phyloP scores from a whole-genome alignment of 1,140 invertebrate species.

The Eueides isabella region DNA sequence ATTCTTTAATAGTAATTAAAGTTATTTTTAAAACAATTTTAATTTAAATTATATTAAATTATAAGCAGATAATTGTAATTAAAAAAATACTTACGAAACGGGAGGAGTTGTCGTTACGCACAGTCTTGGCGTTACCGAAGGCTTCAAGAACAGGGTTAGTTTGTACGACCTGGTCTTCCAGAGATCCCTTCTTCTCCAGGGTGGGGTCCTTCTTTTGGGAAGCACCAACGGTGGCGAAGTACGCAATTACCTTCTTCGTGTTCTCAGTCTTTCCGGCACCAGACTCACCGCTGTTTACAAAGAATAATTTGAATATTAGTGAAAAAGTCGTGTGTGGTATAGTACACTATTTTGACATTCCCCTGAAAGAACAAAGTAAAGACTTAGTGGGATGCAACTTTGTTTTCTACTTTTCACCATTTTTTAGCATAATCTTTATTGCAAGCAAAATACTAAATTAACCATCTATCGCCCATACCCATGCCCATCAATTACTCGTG shows the following conservation, averaged over 20 bases:
- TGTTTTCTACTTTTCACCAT: too few relatives aligned
- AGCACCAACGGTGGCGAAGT: constrained; percentile 97
- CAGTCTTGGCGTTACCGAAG: constrained; percentile 99
- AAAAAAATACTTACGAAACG: constrained; percentile 95
- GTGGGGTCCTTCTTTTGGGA: constrained; percentile 89
- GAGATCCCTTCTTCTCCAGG: constrained; percentile 89
- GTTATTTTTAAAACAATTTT: not conserved
- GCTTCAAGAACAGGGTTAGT: constrained; percentile 99
- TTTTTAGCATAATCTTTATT: too few relatives aligned
- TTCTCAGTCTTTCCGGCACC: constrained; percentile 99
- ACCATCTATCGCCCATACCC: too few relatives aligned
- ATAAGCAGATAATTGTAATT: not conserved
- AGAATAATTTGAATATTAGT: not conserved
- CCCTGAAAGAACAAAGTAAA: too few relatives aligned
- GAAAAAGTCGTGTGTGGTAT: constrained; percentile 19
- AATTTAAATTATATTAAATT: not conserved
- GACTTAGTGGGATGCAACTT: too few relatives aligned
- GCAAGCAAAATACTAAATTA: too few relatives aligned
- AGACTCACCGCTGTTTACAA: constrained; percentile 94
- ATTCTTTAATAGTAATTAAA: too few relatives aligned
- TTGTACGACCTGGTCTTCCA: constrained; percentile 99
- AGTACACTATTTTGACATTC: constrained; percentile 27
- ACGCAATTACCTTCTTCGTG: constrained; percentile 99
- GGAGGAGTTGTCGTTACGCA: constrained; percentile 99
- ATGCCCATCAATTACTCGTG: too few relatives aligned